Conservation (phyloP, 2,113 vertebrate genomes). For the Sisor rabdophorus region DNA sequence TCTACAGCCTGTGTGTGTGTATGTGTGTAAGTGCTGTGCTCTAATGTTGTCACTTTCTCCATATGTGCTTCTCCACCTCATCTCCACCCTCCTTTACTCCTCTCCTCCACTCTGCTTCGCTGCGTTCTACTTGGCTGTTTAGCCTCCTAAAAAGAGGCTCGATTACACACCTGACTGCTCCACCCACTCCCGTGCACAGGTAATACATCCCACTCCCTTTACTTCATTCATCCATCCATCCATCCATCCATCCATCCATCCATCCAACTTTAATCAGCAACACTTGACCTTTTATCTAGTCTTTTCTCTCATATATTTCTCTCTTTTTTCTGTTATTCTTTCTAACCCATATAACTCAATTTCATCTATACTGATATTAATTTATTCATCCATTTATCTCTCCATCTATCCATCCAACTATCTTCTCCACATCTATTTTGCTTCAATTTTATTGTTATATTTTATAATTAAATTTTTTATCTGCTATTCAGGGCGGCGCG, state of each 20-base stretch:
- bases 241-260: neutral
- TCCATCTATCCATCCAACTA: neutral
- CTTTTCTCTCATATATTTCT: too few relatives aligned
- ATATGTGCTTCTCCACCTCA: conserved; percentile 86
- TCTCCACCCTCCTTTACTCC: conserved; percentile 85
- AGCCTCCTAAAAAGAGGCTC: conserved; percentile 99
- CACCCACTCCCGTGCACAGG: conserved; percentile 85
- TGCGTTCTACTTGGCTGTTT: conserved; percentile 64
- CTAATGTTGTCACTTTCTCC: conserved; percentile 92
- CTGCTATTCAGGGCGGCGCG: too few relatives aligned
- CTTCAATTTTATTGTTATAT: too few relatives aligned
- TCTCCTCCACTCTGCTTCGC: conserved; percentile 75
- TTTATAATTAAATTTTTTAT: too few relatives aligned
- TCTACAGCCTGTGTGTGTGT: conserved; percentile 9
- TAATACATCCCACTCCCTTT: conserved; percentile 67
- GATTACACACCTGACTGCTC: conserved; percentile 96
- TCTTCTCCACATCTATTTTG: neutral
- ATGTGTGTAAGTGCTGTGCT: conserved; percentile 51
- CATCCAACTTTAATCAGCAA: neutral
- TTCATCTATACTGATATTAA: too few relatives aligned
- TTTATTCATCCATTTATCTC: neutral
- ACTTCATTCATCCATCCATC: conserved; percentile 1
- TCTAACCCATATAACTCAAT: neutral
- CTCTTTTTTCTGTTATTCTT: conserved; percentile 41
- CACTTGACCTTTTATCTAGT: too few relatives aligned